A percentile compares a stretch with the other conserved stretches of the same genome.
phyloP scores from a whole-genome alignment of 1,140 invertebrate species.

The Drosophila sturtevanti region DNA sequence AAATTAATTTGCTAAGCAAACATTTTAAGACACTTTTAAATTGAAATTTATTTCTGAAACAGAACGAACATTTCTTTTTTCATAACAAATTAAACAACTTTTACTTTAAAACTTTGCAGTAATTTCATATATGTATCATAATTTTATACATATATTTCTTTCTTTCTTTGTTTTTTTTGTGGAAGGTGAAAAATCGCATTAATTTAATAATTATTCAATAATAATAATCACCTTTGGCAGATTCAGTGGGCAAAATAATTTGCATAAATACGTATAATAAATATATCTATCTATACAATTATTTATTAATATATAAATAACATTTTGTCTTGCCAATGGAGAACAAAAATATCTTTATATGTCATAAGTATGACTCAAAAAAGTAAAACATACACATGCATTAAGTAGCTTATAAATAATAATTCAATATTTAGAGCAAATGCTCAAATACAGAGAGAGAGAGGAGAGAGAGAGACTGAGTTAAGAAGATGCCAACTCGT shows the following conservation, averaged over 20 bases:
- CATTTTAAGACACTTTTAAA: slow-evolving; percentile 38
- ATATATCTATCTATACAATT: too few species aligned
- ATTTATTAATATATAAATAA: background rate
- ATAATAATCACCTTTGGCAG: slow-evolving; percentile 18
- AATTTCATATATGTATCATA: slow-evolving; percentile 29
- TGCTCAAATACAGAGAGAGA: background rate
- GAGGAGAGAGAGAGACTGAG: too few species aligned
- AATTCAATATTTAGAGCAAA: background rate
- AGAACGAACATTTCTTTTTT: too few species aligned
- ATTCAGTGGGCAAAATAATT: background rate
- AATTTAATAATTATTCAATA: slow-evolving; percentile 43
- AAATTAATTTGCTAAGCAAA: background rate
- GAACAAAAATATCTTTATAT: background rate
- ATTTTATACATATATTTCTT: too few species aligned
- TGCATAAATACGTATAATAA: slow-evolving; percentile 4
- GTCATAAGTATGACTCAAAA: background rate
- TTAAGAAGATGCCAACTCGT: too few species aligned
- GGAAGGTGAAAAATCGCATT: slow-evolving; percentile 38
- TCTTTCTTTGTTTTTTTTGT: too few species aligned
- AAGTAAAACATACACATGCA: background rate
- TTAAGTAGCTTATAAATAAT: background rate
- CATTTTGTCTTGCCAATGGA: background rate
- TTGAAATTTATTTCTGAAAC: background rate
- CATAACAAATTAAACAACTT: background rate
- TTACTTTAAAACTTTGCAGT: background rate